phyloP scores from a whole-genome alignment of 2,797 vertebrate genomes.

The Chelmon rostratus region DNA sequence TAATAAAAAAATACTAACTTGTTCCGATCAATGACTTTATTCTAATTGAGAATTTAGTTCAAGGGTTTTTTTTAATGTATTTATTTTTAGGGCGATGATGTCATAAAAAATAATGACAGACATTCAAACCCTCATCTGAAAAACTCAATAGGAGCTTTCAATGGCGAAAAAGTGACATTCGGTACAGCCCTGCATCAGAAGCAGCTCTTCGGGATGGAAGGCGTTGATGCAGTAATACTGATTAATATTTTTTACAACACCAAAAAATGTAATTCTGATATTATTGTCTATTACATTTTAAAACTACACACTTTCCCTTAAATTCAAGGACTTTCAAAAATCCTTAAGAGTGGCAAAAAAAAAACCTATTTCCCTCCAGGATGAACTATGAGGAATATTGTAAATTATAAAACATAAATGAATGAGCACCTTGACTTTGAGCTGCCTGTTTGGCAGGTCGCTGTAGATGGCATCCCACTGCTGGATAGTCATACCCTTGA shows the following conservation, averaged over 20 bases:
- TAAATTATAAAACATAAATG: neutral
- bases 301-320: neutral
- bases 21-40: too few species aligned
- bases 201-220: neutral
- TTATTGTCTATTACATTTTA: neutral
- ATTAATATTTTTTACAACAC: neutral
- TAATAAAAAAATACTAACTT: too few species aligned
- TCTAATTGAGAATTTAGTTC: too few species aligned
- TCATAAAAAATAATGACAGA: too few species aligned
- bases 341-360: neutral
- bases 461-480: conserved; percentile 93
- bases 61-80: too few species aligned
- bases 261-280: neutral
- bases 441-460: conserved; percentile 94
- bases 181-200: too few species aligned
- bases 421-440: conserved; percentile 92
- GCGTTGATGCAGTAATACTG: neutral
- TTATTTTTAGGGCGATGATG: too few species aligned
- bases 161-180: too few species aligned
- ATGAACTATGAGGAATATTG: neutral
- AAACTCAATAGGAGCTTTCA: too few species aligned
- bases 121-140: too few species aligned
- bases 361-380: neutral
- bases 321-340: neutral
- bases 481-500: conserved; percentile 89